phyloP scores from a whole-genome alignment of 2,888 invertebrate species.

The Phaedon cochleariae region DNA sequence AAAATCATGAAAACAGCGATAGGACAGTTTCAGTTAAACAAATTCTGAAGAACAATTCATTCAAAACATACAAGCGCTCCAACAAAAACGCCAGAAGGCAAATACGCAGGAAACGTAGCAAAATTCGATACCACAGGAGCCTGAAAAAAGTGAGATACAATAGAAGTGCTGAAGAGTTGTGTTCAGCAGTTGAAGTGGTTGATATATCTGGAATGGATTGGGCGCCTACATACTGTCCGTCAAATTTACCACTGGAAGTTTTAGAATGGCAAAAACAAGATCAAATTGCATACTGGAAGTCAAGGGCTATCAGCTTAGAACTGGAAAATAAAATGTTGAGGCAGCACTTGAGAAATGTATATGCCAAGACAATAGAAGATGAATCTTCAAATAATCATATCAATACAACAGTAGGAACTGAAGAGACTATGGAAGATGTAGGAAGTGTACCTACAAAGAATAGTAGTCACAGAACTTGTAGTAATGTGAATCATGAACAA shows the following conservation, averaged over 20 bases:
- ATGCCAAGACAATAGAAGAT: conserved; percentile 50
- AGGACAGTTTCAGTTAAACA: neutral
- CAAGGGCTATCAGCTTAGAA: conserved; percentile 66
- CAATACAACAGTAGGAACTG: conserved; percentile 1
- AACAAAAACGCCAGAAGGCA: conserved; percentile 28
- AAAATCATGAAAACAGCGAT: conserved; percentile 1
- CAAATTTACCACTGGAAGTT: conserved; percentile 48
- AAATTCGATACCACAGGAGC: conserved; percentile 42
- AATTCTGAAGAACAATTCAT: neutral
- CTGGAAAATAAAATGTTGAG: conserved; percentile 68
- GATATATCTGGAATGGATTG: conserved; percentile 52
- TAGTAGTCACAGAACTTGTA: conserved; percentile 16
- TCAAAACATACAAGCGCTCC: neutral
- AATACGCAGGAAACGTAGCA: conserved; percentile 43
- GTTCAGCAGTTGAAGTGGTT: conserved; percentile 47
- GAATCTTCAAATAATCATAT: conserved; percentile 30
- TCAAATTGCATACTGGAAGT: conserved; percentile 70
- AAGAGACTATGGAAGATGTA: conserved; percentile 33
- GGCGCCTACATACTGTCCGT: conserved; percentile 31
- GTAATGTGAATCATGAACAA: conserved; percentile 40
- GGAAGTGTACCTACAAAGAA: conserved; percentile 25
- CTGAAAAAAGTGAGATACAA: conserved; percentile 39
- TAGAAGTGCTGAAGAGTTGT: conserved; percentile 48
- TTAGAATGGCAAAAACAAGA: conserved; percentile 66
- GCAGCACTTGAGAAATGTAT: conserved; percentile 62